Evolutionary conservation across 2,113 vertebrate genomes (phyloP).

Genomic region (Podilymbus podiceps): DNA sequence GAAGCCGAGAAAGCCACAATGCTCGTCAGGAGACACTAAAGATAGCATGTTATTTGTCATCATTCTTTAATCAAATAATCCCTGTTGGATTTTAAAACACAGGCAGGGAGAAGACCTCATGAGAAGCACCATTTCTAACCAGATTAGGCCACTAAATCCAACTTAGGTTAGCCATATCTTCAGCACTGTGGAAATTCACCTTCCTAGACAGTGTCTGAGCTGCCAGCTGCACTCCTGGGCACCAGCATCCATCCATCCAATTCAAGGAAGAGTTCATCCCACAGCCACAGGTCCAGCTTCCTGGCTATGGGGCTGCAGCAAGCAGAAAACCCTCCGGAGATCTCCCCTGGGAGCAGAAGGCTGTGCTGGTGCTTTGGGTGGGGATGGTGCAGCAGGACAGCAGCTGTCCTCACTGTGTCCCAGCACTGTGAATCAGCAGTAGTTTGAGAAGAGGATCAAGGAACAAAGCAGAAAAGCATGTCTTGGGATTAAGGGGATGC

Average conservation of each 20-base stretch:
- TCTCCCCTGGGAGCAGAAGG: neutral
- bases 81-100: neutral
- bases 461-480: neutral
- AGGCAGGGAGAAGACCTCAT: neutral
- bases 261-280: neutral
- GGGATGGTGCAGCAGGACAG: neutral
- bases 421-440: neutral
- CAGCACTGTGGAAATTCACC: neutral
- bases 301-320: neutral
- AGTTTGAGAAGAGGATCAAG: neutral
- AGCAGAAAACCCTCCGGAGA: neutral
- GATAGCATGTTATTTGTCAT: conserved; percentile 21
- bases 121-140: neutral
- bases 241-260: neutral
- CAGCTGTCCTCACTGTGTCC: neutral
- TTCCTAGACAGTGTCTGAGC: neutral
- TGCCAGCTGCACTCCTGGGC: neutral
- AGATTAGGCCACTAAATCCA: neutral
- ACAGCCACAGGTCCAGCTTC: neutral
- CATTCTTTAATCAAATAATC: neutral
- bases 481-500: neutral
- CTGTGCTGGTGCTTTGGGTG: neutral
- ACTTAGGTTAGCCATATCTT: neutral
- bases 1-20: neutral
- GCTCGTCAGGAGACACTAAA: conserved; percentile 39